phyloP scores from a whole-genome alignment of 2,797 vertebrate genomes.

The Eremophila alpestris region DNA sequence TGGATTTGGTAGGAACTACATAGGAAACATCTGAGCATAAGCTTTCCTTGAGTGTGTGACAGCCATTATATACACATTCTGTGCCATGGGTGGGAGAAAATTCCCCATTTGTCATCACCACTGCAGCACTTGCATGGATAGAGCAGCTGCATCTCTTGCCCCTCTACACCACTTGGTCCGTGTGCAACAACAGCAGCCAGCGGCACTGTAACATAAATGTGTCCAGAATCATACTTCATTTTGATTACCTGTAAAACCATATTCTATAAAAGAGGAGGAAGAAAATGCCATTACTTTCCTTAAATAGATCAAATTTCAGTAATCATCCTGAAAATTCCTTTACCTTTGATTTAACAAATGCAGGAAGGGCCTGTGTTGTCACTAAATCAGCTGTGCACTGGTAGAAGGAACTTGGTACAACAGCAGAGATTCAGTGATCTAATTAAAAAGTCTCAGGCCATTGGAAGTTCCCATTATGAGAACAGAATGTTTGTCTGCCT shows the following conservation, averaged over 20 bases:
- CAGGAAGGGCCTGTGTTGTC: neutral
- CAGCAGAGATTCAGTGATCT: conserved; percentile 5
- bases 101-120: neutral
- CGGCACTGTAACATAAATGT: neutral
- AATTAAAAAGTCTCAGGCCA: neutral
- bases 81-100: neutral
- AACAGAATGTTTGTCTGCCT: neutral
- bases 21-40: neutral
- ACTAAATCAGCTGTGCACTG: neutral
- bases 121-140: neutral
- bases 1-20: neutral
- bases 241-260: neutral
- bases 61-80: neutral
- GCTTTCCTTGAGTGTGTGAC: neutral
- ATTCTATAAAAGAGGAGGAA: neutral
- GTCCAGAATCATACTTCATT: neutral
- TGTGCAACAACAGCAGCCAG: neutral
- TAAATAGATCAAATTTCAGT: neutral
- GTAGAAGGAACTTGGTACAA: neutral
- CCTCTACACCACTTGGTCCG: neutral
- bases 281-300: neutral
- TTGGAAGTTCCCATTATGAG: neutral
- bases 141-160: neutral
- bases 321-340: neutral
- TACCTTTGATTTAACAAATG: neutral